Evolutionary conservation across 2,888 invertebrate species (phyloP).

Genomic region (Ectropis crepuscularia): DNA sequence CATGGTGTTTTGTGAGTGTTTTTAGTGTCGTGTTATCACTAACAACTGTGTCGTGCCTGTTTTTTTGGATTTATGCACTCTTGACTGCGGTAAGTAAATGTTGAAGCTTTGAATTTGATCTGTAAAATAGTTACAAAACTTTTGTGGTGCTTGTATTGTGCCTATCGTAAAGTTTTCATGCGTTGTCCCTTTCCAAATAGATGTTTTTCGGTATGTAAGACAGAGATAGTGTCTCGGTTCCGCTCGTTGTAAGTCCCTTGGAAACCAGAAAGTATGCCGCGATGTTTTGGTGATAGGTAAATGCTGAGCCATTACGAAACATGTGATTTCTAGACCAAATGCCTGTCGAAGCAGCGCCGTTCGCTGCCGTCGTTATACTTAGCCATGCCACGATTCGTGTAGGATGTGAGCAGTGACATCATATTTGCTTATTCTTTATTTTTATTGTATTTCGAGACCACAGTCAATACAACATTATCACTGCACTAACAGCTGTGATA

Average conservation of each 20-base stretch:
- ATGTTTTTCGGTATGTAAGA: constrained; percentile 54
- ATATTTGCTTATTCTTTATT: constrained; percentile 47
- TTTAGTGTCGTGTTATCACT: constrained; percentile 77
- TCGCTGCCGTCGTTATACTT: constrained; percentile 16
- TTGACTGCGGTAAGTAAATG: constrained; percentile 72
- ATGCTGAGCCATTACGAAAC: constrained; percentile 73
- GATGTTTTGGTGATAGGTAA: constrained; percentile 65
- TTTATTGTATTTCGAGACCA: constrained; percentile 17
- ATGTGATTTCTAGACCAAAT: constrained; percentile 47
- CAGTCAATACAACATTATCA: constrained; percentile 21
- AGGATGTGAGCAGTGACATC: constrained; percentile 61
- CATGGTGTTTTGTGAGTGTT: constrained; percentile 73
- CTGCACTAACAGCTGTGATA: constrained; percentile 10
- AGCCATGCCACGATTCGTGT: constrained; percentile 45
- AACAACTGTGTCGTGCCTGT: constrained; percentile 66
- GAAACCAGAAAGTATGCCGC: constrained; percentile 73
- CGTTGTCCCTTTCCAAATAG: constrained; percentile 58
- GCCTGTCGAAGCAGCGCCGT: constrained; percentile 2
- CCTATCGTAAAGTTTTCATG: constrained; percentile 71
- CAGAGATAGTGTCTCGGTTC: constrained; percentile 59
- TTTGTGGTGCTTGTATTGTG: constrained; percentile 58
- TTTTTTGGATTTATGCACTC: constrained; percentile 82
- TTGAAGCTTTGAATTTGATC: constrained; percentile 27
- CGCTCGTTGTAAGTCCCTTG: constrained; percentile 58
- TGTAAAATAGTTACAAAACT: constrained; percentile 49